Evolutionary conservation across 2,888 invertebrate species (phyloP), one percentile per base, ranked within the genome.

Genomic region (Stomorhina lunata): DNA sequence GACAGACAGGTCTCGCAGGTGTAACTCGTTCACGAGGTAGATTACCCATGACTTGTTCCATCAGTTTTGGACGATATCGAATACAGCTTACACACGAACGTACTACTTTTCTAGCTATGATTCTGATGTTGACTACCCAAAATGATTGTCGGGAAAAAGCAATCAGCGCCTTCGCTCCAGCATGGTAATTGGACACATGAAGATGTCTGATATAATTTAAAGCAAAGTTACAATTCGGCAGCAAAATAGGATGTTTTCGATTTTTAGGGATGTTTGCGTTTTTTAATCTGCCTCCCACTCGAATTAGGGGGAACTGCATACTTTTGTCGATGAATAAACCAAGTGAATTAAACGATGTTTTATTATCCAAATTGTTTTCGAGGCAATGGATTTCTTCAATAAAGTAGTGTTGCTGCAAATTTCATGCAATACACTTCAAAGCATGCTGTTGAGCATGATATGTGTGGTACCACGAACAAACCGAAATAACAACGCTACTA

Each of bases 101-200:
- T 10, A 65, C 65, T 5, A 65, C 29, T 3, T 29, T 45, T 17
- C 65, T 43, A 48, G 45, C 29, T 17, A 65, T n/a, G 27, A 2
- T 17, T 61, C 57, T 12, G 2, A 57, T 9, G 29, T 57, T 57
- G 17, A 34, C 32, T 32, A 80, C 69, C 79, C 80, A 82, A 59
- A 80, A 81, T n/a, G 45, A 17, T 10, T 65, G 37, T 29, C 71
- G 43, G 20, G 71, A 34, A 9, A 77, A 43, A n/a, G 77, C 48
- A 17, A 78, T 40, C 9, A 82, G 37, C 20, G 80, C 40, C 5
- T 75, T 84, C 6, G 79, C 29, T 12, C 79, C 82, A 25, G 80
- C 80, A 32, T 84, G 80, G 27, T 75, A 83, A 17, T 81, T 84
- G 22, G 34, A 34, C 34, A 34, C 34, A 34, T 34, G 7, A 5